A percentile compares a stretch with the other conserved stretches of the same genome.
Evolutionary conservation across 2,113 vertebrate species (phyloP).

Genomic region (Tinamus guttatus): DNA sequence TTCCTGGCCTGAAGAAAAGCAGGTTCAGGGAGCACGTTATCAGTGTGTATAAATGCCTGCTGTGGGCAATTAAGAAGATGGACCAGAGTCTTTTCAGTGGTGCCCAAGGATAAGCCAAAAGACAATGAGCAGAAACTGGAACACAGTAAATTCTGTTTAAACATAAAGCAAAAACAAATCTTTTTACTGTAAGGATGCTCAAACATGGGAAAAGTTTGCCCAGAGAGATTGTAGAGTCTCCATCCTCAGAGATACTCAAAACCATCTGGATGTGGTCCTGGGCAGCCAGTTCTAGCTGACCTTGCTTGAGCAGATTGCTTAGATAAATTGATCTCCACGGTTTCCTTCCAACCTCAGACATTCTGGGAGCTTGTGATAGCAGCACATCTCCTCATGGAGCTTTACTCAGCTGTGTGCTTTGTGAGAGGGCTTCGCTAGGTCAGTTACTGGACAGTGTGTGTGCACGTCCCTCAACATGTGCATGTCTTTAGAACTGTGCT

Average conservation of each 20-base stretch:
- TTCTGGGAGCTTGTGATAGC: fast-evolving
- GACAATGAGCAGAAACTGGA: not conserved
- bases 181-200: not conserved
- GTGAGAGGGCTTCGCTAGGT: fast-evolving
- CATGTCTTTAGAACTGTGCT: not conserved
- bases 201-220: not conserved
- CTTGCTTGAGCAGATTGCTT: too few relatives aligned
- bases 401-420: not conserved
- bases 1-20: too few relatives aligned
- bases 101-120: not conserved
- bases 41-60: too few relatives aligned
- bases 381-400: fast-evolving
- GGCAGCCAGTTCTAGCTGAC: not conserved
- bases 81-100: not conserved
- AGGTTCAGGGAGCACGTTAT: too few relatives aligned
- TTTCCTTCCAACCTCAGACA: not conserved
- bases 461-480: not conserved
- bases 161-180: not conserved
- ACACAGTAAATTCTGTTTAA: not conserved
- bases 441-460: not conserved
- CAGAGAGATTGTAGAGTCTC: not conserved
- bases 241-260: not conserved
- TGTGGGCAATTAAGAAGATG: not conserved
- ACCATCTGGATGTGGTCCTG: not conserved
- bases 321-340: not conserved